Conservation (phyloP, 2,113 vertebrate genomes). For the Vireo altiloquus region DNA sequence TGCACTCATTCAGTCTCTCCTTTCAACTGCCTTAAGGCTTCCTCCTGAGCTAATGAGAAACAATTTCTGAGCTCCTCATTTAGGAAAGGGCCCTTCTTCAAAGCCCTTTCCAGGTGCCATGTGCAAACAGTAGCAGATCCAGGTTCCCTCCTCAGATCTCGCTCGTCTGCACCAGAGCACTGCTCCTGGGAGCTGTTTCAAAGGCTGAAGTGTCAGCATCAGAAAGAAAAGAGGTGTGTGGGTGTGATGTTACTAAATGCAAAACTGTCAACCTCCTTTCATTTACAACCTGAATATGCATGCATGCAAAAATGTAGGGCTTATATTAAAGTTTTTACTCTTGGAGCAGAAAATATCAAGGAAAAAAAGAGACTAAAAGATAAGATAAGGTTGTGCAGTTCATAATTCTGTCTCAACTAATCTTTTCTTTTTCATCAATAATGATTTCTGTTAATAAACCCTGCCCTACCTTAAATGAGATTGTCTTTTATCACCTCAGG, state of each 20-base stretch:
- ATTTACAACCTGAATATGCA: constrained; percentile 74
- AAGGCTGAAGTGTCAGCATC: constrained; percentile 72
- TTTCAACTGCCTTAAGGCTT: constrained; percentile 16
- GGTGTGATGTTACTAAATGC: constrained; percentile 74
- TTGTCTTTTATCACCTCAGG: neutral
- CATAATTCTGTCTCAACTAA: constrained; percentile 28
- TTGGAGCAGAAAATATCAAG: constrained; percentile 48
- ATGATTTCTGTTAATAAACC: constrained; percentile 18
- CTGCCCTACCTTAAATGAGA: neutral
- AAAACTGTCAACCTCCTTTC: constrained; percentile 75
- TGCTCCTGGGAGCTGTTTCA: constrained; percentile 70
- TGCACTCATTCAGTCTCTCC: neutral
- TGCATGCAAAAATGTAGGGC: constrained; percentile 59
- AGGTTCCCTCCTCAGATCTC: constrained; percentile 64
- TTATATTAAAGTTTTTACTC: constrained; percentile 65
- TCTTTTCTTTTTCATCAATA: constrained; percentile 22
- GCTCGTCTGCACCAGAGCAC: constrained; percentile 43
- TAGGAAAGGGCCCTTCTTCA: constrained; percentile 26
- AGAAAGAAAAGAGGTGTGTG: constrained; percentile 68
- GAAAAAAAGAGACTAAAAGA: constrained; percentile 24
- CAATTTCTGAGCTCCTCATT: constrained; percentile 19
- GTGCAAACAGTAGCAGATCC: constrained; percentile 37
- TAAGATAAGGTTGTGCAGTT: neutral
- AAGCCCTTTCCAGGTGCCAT: constrained; percentile 58
- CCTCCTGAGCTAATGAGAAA: constrained; percentile 28